Percentiles rank a stretch among this genome's conserved stretches.
phyloP scores from a whole-genome alignment of 2,113 vertebrate species.

The Sinocyclocheilus maitianheensis region DNA sequence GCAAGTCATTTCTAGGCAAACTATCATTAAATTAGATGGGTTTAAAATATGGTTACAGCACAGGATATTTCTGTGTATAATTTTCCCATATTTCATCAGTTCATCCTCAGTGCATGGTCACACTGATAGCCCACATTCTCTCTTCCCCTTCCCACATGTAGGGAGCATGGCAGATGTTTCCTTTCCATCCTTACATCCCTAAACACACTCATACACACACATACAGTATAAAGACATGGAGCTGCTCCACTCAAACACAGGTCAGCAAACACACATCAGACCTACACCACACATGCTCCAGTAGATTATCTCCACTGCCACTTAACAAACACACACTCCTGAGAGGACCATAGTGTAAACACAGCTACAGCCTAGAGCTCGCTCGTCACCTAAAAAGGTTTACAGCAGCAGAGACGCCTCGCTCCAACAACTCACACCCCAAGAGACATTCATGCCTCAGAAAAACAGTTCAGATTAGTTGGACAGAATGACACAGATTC shows the following conservation, averaged over 20 bases:
- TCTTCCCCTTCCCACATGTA: constrained; percentile 37
- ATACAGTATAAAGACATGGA: constrained; percentile 2
- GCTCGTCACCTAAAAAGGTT: constrained; percentile 68
- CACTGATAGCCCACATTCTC: background rate
- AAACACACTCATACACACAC: constrained; percentile 45
- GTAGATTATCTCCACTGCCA: constrained; percentile 57
- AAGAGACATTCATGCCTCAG: constrained; percentile 21
- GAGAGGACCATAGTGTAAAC: constrained; percentile 64
- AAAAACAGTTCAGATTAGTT: background rate
- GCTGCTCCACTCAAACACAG: too few species aligned
- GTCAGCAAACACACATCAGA: constrained; percentile 8
- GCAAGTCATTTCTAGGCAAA: background rate
- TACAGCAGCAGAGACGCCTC: constrained; percentile 60
- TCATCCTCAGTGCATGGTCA: constrained; percentile 19
- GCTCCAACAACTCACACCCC: constrained; percentile 30
- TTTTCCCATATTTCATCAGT: background rate
- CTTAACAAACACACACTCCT: constrained; percentile 65
- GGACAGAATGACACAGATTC: background rate
- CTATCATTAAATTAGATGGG: background rate
- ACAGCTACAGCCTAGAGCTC: constrained; percentile 48
- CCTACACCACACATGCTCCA: background rate
- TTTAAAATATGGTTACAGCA: background rate
- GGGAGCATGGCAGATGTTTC: constrained; percentile 72
- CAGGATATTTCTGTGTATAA: background rate
- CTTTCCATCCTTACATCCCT: constrained; percentile 49